Conservation (phyloP, 2,113 vertebrate genomes). For the Thalassoma bifasciatum region DNA sequence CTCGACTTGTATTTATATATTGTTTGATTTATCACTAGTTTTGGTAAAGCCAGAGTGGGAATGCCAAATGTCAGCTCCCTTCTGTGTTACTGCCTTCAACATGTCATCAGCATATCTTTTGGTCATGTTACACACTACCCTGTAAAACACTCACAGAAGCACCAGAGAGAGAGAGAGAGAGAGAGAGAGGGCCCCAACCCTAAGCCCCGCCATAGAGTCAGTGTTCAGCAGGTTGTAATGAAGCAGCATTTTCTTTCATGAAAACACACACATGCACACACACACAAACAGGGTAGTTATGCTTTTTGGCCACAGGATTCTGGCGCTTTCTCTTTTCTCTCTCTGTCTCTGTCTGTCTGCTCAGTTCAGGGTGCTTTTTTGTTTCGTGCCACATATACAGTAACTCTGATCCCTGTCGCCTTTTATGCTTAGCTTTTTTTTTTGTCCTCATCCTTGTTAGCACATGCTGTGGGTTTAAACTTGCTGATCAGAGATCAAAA, state of each 20-base stretch:
- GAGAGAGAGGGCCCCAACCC: neutral
- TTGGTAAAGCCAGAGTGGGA: conserved; percentile 50
- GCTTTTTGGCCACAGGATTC: conserved; percentile 66
- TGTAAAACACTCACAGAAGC: conserved; percentile 6
- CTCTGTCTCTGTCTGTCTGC: conserved; percentile 41
- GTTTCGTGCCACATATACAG: conserved; percentile 48
- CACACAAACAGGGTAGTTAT: conserved; percentile 40
- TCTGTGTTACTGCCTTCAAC: conserved; percentile 41
- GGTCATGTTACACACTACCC: conserved; percentile 17
- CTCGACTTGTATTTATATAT: conserved; percentile 38
- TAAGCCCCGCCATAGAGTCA: conserved; percentile 12
- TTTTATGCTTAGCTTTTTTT: conserved; percentile 27
- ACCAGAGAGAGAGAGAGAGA: conserved; percentile 10
- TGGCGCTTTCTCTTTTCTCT: conserved; percentile 68
- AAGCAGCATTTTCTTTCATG: conserved; percentile 70
- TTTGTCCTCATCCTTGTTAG: conserved; percentile 30
- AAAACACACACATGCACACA: conserved; percentile 14
- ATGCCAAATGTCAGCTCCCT: neutral
- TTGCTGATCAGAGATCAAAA: conserved; percentile 24
- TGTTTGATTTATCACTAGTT: conserved; percentile 34
- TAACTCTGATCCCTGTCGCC: conserved; percentile 30
- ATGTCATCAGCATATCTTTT: conserved; percentile 46
- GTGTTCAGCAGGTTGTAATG: conserved; percentile 75
- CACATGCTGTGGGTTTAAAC: conserved; percentile 36
- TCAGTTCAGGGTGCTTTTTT: conserved; percentile 57